These are phyloP conservation scores for Caracal caracal DNA, from an alignment of 2,113 vertebrate genomes.

Conservation along the genomic window DNA sequence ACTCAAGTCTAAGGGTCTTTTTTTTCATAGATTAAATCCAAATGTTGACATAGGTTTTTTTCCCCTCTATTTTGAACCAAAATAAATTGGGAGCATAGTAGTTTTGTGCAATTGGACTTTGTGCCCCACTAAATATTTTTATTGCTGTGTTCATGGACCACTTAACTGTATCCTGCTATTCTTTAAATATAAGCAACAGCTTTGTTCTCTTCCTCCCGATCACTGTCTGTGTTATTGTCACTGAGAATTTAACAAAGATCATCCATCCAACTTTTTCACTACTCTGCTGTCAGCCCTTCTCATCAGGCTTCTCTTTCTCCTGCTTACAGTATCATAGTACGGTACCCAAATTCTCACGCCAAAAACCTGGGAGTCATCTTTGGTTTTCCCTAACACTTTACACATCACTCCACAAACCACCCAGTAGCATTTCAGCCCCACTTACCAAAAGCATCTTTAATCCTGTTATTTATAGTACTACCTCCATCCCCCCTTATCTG, in stretches of 20 bases:
- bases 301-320: not conserved
- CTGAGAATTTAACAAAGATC: not conserved
- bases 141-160: not conserved
- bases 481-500: not conserved
- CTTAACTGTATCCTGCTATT: not conserved
- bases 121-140: not conserved
- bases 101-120: not conserved
- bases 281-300: not conserved
- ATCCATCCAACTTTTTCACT: not conserved
- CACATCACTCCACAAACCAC: not conserved
- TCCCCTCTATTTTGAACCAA: constrained; percentile 64
- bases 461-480: not conserved
- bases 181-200: not conserved
- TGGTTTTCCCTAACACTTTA: not conserved
- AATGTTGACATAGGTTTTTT: constrained; percentile 25
- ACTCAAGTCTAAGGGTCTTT: not conserved
- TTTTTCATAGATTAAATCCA: not conserved
- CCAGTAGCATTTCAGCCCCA: not conserved
- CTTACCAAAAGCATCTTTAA: not conserved
- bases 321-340: not conserved
- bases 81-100: constrained; percentile 70
- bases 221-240: not conserved
- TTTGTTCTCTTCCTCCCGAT: not conserved
- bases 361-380: not conserved
- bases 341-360: not conserved